These are phyloP conservation scores for Phalanger gymnotis DNA, from an alignment of 2,797 vertebrate genomes.

Conservation along the genomic window DNA sequence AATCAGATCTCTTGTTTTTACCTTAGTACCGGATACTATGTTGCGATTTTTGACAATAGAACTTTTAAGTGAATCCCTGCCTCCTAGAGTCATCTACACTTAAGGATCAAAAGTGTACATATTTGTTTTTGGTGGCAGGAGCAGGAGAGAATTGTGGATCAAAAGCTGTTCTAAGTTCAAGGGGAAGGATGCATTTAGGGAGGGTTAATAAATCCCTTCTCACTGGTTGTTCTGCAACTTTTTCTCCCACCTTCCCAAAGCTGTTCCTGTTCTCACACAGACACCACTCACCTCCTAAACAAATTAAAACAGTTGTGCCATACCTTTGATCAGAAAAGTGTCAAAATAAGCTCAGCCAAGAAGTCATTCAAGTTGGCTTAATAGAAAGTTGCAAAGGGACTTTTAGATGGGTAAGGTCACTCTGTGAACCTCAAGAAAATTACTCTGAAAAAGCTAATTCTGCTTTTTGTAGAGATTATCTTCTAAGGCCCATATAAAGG, in stretches of 20 bases:
- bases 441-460: neutral
- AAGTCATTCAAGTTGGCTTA: neutral
- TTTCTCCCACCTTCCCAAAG: constrained; percentile 41
- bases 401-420: neutral
- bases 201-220: constrained; percentile 13
- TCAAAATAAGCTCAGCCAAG: neutral
- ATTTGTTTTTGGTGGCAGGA: constrained; percentile 3
- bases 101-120: constrained; percentile 3
- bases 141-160: constrained; percentile 13
- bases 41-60: neutral
- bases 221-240: neutral
- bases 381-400: neutral
- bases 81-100: neutral
- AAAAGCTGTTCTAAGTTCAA: constrained; percentile 19
- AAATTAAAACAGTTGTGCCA: constrained; percentile 8
- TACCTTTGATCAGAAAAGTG: constrained; percentile 26
- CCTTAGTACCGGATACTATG: neutral
- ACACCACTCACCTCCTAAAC: neutral
- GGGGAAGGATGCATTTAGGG: neutral
- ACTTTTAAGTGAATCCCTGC: neutral
- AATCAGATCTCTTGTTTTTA: neutral
- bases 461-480: neutral
- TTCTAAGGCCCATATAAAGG: constrained; percentile 4
- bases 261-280: constrained; percentile 41
- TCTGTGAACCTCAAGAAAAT: neutral